Conservation (phyloP, 2,797 vertebrate species). For the Tapera naevia region DNA sequence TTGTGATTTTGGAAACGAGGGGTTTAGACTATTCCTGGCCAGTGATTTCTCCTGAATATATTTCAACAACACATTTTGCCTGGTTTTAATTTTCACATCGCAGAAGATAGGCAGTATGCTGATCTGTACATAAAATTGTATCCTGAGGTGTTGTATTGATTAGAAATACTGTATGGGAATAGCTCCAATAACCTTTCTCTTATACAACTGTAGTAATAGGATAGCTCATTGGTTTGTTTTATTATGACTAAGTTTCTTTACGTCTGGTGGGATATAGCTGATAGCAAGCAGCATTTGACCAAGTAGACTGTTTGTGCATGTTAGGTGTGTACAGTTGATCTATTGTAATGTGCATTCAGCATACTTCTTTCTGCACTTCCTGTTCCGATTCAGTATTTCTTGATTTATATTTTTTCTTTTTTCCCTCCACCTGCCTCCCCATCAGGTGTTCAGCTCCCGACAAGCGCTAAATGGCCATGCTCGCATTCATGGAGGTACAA, state of each 20-base stretch:
- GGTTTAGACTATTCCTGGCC: neutral
- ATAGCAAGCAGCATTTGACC: neutral
- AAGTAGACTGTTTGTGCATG: neutral
- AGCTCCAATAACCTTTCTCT: neutral
- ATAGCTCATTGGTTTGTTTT: neutral
- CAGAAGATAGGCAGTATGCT: neutral
- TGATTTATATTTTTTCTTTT: neutral
- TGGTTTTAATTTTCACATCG: neutral
- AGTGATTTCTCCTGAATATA: neutral
- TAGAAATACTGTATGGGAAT: neutral
- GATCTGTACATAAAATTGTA: neutral
- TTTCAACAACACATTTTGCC: neutral
- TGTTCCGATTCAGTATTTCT: neutral
- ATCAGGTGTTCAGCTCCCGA: slow-evolving; percentile 79
- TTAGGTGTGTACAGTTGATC: neutral
- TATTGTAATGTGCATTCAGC: neutral
- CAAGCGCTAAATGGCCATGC: slow-evolving; percentile 84
- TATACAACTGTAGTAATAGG: neutral
- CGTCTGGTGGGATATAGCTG: neutral
- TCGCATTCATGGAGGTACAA: slow-evolving; percentile 80
- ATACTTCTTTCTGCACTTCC: neutral
- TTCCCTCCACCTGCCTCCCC: neutral
- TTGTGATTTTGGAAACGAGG: neutral
- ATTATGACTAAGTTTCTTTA: neutral
- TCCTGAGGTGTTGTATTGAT: neutral